Evolutionary conservation across 2,113 vertebrate genomes (phyloP).

Genomic region (Otocyon megalotis): DNA sequence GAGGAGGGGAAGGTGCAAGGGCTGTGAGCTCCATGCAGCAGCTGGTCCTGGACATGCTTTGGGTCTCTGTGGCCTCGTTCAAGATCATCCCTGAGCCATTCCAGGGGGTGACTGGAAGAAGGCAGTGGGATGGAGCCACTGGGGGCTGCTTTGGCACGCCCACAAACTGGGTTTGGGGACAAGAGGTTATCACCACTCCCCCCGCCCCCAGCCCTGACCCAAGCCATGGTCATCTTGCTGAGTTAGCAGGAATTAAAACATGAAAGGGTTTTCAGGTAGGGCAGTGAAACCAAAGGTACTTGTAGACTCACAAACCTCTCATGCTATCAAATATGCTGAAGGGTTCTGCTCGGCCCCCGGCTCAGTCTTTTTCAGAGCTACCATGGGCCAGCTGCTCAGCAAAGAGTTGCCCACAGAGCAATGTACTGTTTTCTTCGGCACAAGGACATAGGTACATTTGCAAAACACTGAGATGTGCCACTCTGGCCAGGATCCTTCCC

Average conservation of each 20-base stretch:
- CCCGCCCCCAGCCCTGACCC: neutral
- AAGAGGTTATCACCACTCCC: neutral
- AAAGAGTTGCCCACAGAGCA: neutral
- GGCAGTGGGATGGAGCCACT: neutral
- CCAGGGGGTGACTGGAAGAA: neutral
- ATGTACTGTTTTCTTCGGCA: slow-evolving; percentile 49
- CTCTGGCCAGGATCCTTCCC: neutral
- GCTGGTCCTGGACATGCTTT: neutral
- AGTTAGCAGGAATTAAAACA: slow-evolving; percentile 51
- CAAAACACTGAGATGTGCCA: neutral
- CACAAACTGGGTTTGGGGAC: neutral
- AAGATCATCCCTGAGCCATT: neutral
- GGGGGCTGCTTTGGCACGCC: neutral
- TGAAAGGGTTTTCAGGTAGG: slow-evolving; percentile 23
- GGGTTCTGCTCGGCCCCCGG: neutral
- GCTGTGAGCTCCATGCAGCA: accelerated
- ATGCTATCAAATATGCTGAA: slow-evolving; percentile 26
- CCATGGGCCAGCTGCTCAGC: neutral
- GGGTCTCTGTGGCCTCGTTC: neutral
- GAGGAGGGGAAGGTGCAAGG: neutral
- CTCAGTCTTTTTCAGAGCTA: neutral
- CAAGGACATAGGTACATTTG: neutral
- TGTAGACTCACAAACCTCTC: slow-evolving; percentile 34
- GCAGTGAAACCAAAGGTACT: slow-evolving; percentile 70
- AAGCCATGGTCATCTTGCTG: slow-evolving; percentile 48